phyloP scores from a whole-genome alignment of 2,888 invertebrate genomes.

The Lasioglossum villosulum region DNA sequence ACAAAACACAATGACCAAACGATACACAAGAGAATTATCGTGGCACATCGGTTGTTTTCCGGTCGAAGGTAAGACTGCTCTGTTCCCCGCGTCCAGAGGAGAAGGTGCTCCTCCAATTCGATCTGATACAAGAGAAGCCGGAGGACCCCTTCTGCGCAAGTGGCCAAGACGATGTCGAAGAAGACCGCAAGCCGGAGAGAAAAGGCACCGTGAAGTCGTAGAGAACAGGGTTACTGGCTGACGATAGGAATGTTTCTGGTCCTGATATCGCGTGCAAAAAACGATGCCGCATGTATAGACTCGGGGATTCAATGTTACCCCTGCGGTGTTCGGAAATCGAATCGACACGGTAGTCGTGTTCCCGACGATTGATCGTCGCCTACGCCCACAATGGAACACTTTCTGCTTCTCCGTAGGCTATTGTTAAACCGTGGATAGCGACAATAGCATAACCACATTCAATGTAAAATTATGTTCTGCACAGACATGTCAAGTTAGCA shows the following conservation, averaged over 20 bases:
- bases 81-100: slow-evolving; percentile 48
- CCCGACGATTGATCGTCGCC: background rate
- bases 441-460: background rate
- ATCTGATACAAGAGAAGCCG: slow-evolving; percentile 69
- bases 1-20: slow-evolving; percentile 46
- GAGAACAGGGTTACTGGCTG: slow-evolving; percentile 51
- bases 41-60: slow-evolving; percentile 54
- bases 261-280: slow-evolving; percentile 53
- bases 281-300: slow-evolving; percentile 46
- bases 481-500: background rate
- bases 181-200: slow-evolving; percentile 46
- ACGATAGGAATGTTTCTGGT: slow-evolving; percentile 70
- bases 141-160: slow-evolving; percentile 71
- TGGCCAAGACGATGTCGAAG: slow-evolving; percentile 61
- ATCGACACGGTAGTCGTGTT: slow-evolving; percentile 35
- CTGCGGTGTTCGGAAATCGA: slow-evolving; percentile 51
- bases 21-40: slow-evolving; percentile 60
- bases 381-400: background rate
- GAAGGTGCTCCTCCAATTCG: slow-evolving; percentile 66
- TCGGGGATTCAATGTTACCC: slow-evolving; percentile 45
- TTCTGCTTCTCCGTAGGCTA: background rate
- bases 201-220: slow-evolving; percentile 40
- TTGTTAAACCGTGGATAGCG: background rate
- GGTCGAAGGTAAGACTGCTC: slow-evolving; percentile 47
- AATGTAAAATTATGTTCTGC: background rate